A percentile compares a stretch with the other conserved stretches of the same genome.
Conservation (phyloP, 1,140 invertebrate genomes). For the Anadara kagoshimensis region DNA sequence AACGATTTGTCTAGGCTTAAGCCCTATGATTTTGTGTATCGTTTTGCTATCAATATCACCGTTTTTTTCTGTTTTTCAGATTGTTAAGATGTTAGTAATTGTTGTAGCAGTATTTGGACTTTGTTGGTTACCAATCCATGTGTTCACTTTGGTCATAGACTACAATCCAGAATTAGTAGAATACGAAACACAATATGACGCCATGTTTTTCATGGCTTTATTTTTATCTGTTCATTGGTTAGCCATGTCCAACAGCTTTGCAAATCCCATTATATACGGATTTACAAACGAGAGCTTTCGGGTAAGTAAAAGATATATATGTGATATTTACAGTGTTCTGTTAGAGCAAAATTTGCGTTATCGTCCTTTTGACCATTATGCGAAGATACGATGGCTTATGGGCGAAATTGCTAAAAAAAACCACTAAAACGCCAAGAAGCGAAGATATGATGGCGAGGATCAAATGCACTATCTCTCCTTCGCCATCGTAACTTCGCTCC, state of each 20-base stretch:
- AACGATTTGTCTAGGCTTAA: no score
- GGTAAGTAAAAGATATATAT: constrained; percentile 73
- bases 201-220: constrained; percentile 45
- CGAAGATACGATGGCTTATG: no score
- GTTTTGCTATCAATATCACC: no score
- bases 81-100: constrained; percentile 93
- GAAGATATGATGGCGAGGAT: no score
- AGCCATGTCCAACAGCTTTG: constrained; percentile 84
- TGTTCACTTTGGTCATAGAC: constrained; percentile 71
- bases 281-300: constrained; percentile 91
- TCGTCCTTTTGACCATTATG: no score
- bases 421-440: no score
- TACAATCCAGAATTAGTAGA: constrained; percentile 42
- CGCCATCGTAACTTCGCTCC: no score
- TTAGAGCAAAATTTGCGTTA: no score
- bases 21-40: no score
- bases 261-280: constrained; percentile 92
- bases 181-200: constrained; percentile 28
- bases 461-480: no score
- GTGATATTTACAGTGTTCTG: neutral
- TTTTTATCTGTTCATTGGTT: constrained; percentile 75
- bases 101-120: constrained; percentile 89
- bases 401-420: no score
- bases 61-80: no score
- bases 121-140: constrained; percentile 91